A percentile compares a stretch with the other conserved stretches of the same genome.
phyloP scores from a whole-genome alignment of 2,888 invertebrate genomes.

The Netelia fuscicornis region DNA sequence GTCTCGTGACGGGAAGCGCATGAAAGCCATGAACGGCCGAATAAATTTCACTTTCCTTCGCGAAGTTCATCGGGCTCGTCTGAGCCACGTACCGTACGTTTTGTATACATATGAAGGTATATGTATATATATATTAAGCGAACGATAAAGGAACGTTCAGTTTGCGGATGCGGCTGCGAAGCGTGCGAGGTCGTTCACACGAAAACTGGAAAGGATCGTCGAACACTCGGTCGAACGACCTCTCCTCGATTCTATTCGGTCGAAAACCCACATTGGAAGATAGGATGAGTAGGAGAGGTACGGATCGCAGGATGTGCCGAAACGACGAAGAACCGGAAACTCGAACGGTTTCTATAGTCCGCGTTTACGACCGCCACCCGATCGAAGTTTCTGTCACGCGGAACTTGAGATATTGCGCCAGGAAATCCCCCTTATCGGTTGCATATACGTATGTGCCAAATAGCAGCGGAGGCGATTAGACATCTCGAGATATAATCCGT shows the following conservation, averaged over 20 bases:
- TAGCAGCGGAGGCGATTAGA: neutral
- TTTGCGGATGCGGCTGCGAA: constrained; percentile 34
- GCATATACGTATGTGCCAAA: neutral
- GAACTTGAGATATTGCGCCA: constrained; percentile 51
- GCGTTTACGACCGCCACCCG: constrained; percentile 26
- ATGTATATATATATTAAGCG: neutral
- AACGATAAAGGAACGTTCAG: constrained; percentile 12
- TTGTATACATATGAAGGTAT: neutral
- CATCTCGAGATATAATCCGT: neutral
- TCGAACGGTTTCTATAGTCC: constrained; percentile 27
- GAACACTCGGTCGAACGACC: constrained; percentile 31
- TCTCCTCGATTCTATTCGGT: constrained; percentile 28
- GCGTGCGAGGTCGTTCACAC: constrained; percentile 53
- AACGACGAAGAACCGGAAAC: constrained; percentile 33
- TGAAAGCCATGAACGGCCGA: constrained; percentile 59
- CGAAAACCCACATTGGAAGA: constrained; percentile 9
- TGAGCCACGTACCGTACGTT: neutral
- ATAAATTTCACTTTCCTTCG: constrained; percentile 68
- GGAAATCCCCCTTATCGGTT: constrained; percentile 22
- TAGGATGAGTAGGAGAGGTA: constrained; percentile 15
- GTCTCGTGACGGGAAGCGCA: constrained; percentile 56
- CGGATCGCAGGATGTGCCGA: neutral
- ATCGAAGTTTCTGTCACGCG: constrained; percentile 56
- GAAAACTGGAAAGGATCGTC: constrained; percentile 27
- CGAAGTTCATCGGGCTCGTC: constrained; percentile 61